Conservation (phyloP, 2,888 invertebrate genomes). For the Drosophila lacicola region DNA sequence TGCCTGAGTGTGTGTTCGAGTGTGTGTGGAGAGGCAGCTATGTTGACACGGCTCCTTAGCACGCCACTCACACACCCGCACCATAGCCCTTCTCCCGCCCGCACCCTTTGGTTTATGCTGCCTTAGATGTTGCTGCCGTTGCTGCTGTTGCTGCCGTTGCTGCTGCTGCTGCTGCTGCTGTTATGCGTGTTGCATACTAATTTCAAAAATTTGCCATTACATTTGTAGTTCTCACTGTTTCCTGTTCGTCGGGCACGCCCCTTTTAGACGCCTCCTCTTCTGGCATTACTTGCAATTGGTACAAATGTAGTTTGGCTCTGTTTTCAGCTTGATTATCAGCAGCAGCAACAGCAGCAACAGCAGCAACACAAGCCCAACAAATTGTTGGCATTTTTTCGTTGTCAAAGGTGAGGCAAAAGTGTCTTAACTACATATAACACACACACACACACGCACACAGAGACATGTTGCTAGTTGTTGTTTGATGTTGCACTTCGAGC, state of each 20-base stretch:
- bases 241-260: slow-evolving; percentile 1
- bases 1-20: slow-evolving; percentile 17
- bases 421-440: slow-evolving; percentile 52
- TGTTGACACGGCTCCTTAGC: slow-evolving; percentile 58
- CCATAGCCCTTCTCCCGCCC: background rate
- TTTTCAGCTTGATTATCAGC: slow-evolving; percentile 67
- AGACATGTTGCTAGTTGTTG: slow-evolving; percentile 10
- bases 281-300: slow-evolving; percentile 52
- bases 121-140: slow-evolving; percentile 17
- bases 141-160: slow-evolving; percentile 9
- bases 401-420: slow-evolving; percentile 71
- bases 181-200: slow-evolving; percentile 79
- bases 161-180: slow-evolving; percentile 30
- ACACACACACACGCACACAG: slow-evolving; percentile 12
- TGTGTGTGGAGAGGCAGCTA: slow-evolving; percentile 17
- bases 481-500: slow-evolving; percentile 37
- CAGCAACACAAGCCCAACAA: slow-evolving; percentile 57
- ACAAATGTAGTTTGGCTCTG: slow-evolving; percentile 56
- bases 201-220: slow-evolving; percentile 80
- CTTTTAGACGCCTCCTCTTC: slow-evolving; percentile 8
- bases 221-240: slow-evolving; percentile 69
- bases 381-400: slow-evolving; percentile 60
- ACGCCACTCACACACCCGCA: slow-evolving; percentile 26
- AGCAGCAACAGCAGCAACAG: slow-evolving; percentile 13
- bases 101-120: slow-evolving; percentile 24